Evolutionary conservation across 2,888 invertebrate genomes (phyloP), one percentile per base, ranked within the genome.

Genomic region (Tenthredo notha): DNA sequence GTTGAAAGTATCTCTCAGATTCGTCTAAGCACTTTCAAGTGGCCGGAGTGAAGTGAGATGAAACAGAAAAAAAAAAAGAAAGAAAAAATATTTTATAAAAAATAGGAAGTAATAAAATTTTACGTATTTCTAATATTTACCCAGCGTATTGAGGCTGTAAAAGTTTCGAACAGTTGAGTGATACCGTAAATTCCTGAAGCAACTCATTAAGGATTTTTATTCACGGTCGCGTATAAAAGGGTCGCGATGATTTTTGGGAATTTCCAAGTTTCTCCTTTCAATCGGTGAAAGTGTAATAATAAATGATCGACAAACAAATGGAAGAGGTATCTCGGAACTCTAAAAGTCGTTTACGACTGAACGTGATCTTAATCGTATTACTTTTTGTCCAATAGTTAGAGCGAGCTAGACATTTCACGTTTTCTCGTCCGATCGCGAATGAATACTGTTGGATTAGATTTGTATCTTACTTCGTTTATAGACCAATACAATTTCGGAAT

Each of bases 251-350:
- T 18, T n/a, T 70, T 18, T 70, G 18, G 70, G 37, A 74, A 74
- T 40, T 74, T 74, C n/a, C n/a, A n/a, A n/a, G 74, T 74, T 74
- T 47, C 40, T 18, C 12, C 33, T 18, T 37, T 70, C 18, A 70
- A 33, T 37, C 37, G n/a, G 70, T 40, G 18, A 37, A 72, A 37
- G 70, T 40, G 29, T n/a, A 72, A 72, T 72, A 72, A 72, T 40
- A 72, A 72, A n/a, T 37, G 70, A 37, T 72, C 70, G 70, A 72
- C 70, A 72, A 72, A 37, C 40, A 72, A 72, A 72, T 72, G 9
- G 70, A 72, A 72, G 37, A n/a, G 33, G 6, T 15, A 29, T 37
- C 37, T 37, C 40, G 33, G 40, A 40, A 40, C 40, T n/a, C 37
- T 33, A 40, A 72, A 40, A 72, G 70, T 33, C 70, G 37, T 72